Base-by-base conservation (phyloP, 2,113 vertebrate species). In the Neolamprologus hecqui region DNA sequence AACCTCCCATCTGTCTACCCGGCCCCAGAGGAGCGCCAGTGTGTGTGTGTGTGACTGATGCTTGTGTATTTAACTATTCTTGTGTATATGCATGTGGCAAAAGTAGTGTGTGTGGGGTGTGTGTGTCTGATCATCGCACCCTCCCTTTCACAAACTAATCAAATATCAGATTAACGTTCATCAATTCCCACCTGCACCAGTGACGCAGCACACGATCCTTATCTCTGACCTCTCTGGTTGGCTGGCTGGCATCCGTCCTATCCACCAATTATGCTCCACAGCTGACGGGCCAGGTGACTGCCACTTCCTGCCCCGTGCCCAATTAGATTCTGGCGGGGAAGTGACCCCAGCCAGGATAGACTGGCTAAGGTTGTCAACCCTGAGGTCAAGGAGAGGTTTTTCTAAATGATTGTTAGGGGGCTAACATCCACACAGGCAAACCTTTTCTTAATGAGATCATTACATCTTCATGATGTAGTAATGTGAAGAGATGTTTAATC, bases 1-100 rank as follows among this genome's bases (percentile, higher is more conserved):
- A 88, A 80, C 77, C 87, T 91, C 93, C 94, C 94, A 94, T 94
- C 94, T 95, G 94, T 93, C 91, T 93, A 8, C 68, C 28, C 7
- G 5, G 85, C 86, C 92, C 83, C 91, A 51, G 88, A 92, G 89
- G 26, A 75, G 79, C 9, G 57, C 51, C 17, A n/a, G 19, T 70
- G 88, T 88, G 79, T 83, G 58, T 40, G 60, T 40, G 60, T 68
- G 33, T 40, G 63, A 70, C 65, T 70, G 37, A 45, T 47, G 68
- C 68, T 28, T 65, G 87, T 42, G 47, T 79, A 40, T 70, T 77
- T 31, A 19, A 31, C 47, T 53, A 21, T 9, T 53, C 28, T n/a
- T 57, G 63, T 81, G 79, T 88, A 31, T 47, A 51, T 53, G 35
- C n/a, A n/a, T 8, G 7, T 45, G 42, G 8, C 2, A 5, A 28